These are phyloP conservation scores for Caranx ignobilis DNA, from an alignment of 2,113 vertebrate genomes.

Conservation along the genomic window DNA sequence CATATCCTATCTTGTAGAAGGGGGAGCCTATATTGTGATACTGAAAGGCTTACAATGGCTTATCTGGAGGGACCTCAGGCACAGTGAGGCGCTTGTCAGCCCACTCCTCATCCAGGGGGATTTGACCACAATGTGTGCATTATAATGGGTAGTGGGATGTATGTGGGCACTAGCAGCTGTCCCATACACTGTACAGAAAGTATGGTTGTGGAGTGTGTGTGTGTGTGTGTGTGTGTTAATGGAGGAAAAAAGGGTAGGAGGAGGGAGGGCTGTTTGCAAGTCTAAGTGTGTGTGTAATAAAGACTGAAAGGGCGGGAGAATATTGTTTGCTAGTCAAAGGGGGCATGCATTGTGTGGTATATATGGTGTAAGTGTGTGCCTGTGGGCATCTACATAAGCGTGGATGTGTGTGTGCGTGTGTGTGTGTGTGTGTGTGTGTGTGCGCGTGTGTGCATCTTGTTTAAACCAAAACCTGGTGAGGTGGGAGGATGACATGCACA, in stretches of 20 bases:
- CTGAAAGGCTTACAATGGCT: constrained; percentile 81
- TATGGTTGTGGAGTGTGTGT: constrained; percentile 12
- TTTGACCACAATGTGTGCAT: constrained; percentile 78
- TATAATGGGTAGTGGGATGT: constrained; percentile 70
- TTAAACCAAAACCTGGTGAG: constrained; percentile 29
- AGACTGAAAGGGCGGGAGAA: constrained; percentile 32
- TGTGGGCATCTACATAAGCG: constrained; percentile 7
- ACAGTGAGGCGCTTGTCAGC: constrained; percentile 79
- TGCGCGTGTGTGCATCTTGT: constrained; percentile 10
- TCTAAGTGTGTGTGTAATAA: constrained; percentile 51
- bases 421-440: not conserved
- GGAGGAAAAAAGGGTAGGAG: constrained; percentile 22
- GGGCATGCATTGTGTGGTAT: constrained; percentile 21
- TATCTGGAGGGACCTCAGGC: constrained; percentile 75
- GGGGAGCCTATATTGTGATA: constrained; percentile 73
- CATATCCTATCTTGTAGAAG: constrained; percentile 73
- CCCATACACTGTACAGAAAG: constrained; percentile 65
- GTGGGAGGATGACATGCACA: constrained; percentile 15
- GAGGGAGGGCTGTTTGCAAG: constrained; percentile 36
- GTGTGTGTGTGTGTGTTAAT: constrained; percentile 13
- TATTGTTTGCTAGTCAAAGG: constrained; percentile 43
- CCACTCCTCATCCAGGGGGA: constrained; percentile 71
- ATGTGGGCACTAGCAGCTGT: constrained; percentile 69
- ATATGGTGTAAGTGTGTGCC: constrained; percentile 15
- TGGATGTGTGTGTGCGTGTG: constrained; percentile 13